phyloP scores from a whole-genome alignment of 2,113 vertebrate genomes.

The Silurus meridionalis region DNA sequence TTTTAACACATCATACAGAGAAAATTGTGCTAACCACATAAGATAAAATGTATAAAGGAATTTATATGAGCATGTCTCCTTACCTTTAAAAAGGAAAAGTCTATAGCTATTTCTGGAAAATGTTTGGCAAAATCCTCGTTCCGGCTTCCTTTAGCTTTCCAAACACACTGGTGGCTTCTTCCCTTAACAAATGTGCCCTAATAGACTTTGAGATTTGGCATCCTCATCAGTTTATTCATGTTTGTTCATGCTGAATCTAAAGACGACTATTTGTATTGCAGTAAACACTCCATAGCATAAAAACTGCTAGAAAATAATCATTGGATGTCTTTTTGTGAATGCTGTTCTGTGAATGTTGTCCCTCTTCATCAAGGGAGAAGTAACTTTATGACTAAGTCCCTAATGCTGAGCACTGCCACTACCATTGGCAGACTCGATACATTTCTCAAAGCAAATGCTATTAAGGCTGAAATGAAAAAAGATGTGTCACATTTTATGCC shows the following conservation, averaged over 20 bases:
- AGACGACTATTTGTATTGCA: not conserved
- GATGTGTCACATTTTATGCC: not conserved
- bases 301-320: not conserved
- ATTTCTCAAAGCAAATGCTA: constrained; percentile 34
- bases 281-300: not conserved
- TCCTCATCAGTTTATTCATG: not conserved
- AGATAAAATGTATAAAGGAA: not conserved
- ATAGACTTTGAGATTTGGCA: not conserved
- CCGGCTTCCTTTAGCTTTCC: not conserved
- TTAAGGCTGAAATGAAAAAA: constrained; percentile 60
- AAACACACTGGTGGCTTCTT: not conserved
- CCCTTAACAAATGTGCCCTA: not conserved
- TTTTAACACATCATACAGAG: not conserved
- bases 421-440: not conserved
- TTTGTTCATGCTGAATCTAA: not conserved
- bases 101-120: not conserved
- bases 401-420: constrained; percentile 7
- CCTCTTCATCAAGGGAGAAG: not conserved
- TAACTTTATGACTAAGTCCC: constrained; percentile 13
- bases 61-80: not conserved
- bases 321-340: not conserved
- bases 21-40: not conserved
- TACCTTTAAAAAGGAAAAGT: not conserved
- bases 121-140: not conserved
- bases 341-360: not conserved